A percentile compares a stretch with the other conserved stretches of the same genome.
These are phyloP conservation scores for Cryptus armator DNA, from an alignment of 2,888 invertebrate species.

Conservation along the genomic window DNA sequence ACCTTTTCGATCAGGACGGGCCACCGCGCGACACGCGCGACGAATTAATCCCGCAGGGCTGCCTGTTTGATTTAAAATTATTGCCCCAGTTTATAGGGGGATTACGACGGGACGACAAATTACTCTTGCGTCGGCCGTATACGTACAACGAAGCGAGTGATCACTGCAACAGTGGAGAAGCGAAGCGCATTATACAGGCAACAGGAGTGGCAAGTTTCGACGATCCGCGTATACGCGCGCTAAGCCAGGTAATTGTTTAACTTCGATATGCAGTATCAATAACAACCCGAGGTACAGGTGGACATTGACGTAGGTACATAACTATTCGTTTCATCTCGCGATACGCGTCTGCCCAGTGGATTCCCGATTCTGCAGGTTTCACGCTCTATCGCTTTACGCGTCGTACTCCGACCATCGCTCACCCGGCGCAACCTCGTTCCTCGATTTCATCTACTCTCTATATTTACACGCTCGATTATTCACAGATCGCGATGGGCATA, in stretches of 20 bases:
- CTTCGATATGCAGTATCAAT: constrained; percentile 68
- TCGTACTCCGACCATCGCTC: background rate
- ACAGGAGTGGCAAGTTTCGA: constrained; percentile 48
- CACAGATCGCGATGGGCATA: background rate
- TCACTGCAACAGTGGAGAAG: constrained; percentile 38
- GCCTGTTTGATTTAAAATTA: constrained; percentile 81
- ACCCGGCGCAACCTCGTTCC: background rate
- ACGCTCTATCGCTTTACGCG: constrained; percentile 18
- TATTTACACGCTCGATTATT: constrained; percentile 46
- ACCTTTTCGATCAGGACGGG: constrained; percentile 71
- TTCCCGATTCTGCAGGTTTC: constrained; percentile 17
- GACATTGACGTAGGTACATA: constrained; percentile 1
- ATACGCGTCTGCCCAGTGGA: background rate
- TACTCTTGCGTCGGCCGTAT: constrained; percentile 71
- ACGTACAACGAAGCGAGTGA: constrained; percentile 44
- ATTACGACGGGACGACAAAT: constrained; percentile 77
- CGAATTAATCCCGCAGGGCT: constrained; percentile 77
- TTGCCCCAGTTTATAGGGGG: constrained; percentile 78
- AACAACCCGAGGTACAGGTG: constrained; percentile 17
- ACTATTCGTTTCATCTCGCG: constrained; percentile 18
- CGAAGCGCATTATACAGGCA: constrained; percentile 47
- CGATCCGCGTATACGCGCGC: constrained; percentile 50
- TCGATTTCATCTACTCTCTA: constrained; percentile 21
- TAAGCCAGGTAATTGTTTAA: constrained; percentile 78
- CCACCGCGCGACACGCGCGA: constrained; percentile 72